Evolutionary conservation across 2,113 vertebrate species (phyloP), one percentile per base, ranked within the genome.

Genomic region (Petroica traversi): DNA sequence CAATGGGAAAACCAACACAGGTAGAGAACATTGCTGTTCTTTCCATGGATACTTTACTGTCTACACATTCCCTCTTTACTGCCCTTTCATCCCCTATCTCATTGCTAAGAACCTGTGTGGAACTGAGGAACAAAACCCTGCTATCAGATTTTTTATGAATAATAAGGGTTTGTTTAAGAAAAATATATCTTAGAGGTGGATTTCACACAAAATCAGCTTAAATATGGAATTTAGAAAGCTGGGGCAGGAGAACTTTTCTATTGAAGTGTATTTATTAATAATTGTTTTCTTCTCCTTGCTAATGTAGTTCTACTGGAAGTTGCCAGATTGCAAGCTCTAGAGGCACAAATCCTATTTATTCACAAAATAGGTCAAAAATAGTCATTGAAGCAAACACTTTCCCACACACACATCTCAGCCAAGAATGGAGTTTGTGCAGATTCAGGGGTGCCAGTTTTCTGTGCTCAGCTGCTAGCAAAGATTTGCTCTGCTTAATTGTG

Each of bases 281-380:
- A 77, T 58, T 85, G 33, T 85, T 93, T 82, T 71, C n/a, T 73
- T 84, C 31, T 73, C 38, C n/a, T 87, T 78, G 31, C 49, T 96
- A 74, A 87, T 24, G 29, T 36, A 57, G 36, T 29, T 45, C 26
- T 94, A 31, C 66, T 85, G 36, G 83, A 92, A 95, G 48, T 41
- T 92, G 68, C 58, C 93, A 93, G 59, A 81, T 66, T 90, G 81
- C 87, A 92, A 96, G 89, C 81, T 92, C 86, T 84, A 55, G 89
- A 93, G 85, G 61, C 38, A 12, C 25, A 93, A 95, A 17, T 73
- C 75, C 86, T 94, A 88, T 93, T 91, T 95, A 97, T 93, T 96
- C 87, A 91, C 64, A 58, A 93, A 91, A 93, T 82, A 91, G 84
- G 91, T 93, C 93, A 88, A 74, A 92, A 95, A 82, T 75, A 95